Evolutionary conservation across 2,888 invertebrate genomes (phyloP), one percentile per base, ranked within the genome.

Genomic region (Thecophora atra): DNA sequence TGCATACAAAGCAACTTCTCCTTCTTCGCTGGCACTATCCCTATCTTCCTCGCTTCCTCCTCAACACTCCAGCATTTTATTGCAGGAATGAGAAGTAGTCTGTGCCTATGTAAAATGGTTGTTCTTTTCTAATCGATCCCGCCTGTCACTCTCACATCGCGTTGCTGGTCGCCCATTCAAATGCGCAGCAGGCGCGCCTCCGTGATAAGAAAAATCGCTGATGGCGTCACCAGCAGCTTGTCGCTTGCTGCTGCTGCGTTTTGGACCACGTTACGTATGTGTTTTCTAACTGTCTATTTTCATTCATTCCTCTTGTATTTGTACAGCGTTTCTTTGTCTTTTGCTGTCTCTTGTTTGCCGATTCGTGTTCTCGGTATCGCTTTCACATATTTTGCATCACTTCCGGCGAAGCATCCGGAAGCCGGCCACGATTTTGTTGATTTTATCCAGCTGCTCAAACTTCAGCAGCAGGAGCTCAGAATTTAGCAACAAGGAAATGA

Each of bases 401-500:
- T 73, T 75, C 74, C 76, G 74, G 69, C 58, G 26, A 3, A 3
- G 24, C 28, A 70, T 52, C 19, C 75, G 75, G 76, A 76, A 76
- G 68, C 66, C 52, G 44, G 64, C 58, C 68, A 65, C 73, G 70
- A 21, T 69, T 73, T 73, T 60, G 72, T 76, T 71, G 72, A 76
- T 74, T 76, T 76, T 76, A 73, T 73, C 75, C 76, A 37, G 60
- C 72, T 73, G 70, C 58, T 44, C 72, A 73, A 75, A 74, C 69
- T 71, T 58, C 30, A 60, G 65, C 56, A 51, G 21, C 66, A 76
- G 77, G 77, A 69, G 72, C 64, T 56, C 74, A 77, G 76, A 67
- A 71, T 52, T 15, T 8, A 15, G 19, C 13, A 54, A 60, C 7
- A 56, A 63, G 37, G 8, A 8, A 30, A 4, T 8, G n/a, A n/a